Evolutionary conservation across 2,888 invertebrate species (phyloP).

Genomic region (Syritta pipiens): DNA sequence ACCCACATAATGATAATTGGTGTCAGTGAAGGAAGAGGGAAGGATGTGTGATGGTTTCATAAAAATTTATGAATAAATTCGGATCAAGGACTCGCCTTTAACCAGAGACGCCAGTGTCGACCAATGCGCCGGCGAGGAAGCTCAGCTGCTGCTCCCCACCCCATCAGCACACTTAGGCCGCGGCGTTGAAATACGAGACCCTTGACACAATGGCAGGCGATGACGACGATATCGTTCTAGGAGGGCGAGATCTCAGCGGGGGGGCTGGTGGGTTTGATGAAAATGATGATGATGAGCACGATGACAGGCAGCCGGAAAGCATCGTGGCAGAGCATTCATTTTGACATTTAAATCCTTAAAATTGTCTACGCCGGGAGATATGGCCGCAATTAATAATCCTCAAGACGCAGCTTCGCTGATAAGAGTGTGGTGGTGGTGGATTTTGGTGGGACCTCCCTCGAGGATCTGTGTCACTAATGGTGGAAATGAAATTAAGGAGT

Average conservation of each 20-base stretch:
- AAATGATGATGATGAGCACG: slow-evolving; percentile 44
- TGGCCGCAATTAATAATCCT: slow-evolving; percentile 58
- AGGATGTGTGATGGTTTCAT: background rate
- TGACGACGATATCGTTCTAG: slow-evolving; percentile 15
- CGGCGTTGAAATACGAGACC: slow-evolving; percentile 65
- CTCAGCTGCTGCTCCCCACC: no score
- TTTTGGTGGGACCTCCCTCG: slow-evolving; percentile 2
- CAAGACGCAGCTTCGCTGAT: slow-evolving; percentile 38
- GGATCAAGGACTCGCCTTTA: slow-evolving; percentile 62
- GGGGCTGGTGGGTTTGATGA: slow-evolving; percentile 7
- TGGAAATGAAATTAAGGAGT: slow-evolving; percentile 22
- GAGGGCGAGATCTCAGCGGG: background rate
- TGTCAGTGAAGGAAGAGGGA: slow-evolving; percentile 12
- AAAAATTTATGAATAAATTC: slow-evolving; percentile 47
- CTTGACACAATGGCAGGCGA: slow-evolving; percentile 61
- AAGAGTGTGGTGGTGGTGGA: background rate
- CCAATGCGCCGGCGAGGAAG: no score
- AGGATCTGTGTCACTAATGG: slow-evolving; percentile 55
- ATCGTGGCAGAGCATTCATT: slow-evolving; percentile 28
- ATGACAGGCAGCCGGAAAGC: slow-evolving; percentile 23
- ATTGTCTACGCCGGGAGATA: slow-evolving; percentile 56
- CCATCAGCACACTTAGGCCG: slow-evolving; percentile 48
- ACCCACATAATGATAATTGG: slow-evolving; percentile 43
- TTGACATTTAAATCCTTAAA: slow-evolving; percentile 53
- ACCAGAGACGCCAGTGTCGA: slow-evolving; percentile 34